Percentiles rank a stretch among this genome's conserved stretches.
These are phyloP conservation scores for Microcebus murinus DNA, from an alignment of 2,113 vertebrate species.

Conservation along the genomic window DNA sequence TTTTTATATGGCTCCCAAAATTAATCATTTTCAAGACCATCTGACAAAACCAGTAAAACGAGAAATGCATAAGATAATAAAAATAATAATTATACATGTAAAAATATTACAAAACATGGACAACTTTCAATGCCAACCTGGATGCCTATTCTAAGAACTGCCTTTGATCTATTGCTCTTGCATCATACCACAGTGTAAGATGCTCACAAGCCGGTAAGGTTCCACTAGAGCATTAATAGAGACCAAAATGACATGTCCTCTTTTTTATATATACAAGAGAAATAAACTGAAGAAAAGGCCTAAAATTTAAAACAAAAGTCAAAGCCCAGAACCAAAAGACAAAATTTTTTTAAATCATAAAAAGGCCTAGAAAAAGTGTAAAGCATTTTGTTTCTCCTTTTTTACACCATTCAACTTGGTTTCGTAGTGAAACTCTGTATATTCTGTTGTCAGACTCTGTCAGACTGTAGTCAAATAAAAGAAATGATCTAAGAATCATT, in stretches of 20 bases:
- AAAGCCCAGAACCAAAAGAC: neutral
- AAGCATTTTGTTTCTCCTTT: neutral
- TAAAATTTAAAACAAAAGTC: conserved; percentile 45
- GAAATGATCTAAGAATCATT: neutral
- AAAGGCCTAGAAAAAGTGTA: neutral
- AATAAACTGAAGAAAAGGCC: neutral
- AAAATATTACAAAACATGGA: conserved; percentile 61
- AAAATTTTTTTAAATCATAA: neutral
- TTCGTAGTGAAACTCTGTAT: neutral
- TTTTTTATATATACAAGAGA: neutral
- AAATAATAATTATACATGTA: conserved; percentile 63
- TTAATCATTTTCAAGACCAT: conserved; percentile 57
- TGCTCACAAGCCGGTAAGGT: neutral
- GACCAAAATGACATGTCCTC: neutral
- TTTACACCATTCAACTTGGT: neutral
- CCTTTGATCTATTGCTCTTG: conserved; percentile 47
- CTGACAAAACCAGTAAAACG: conserved; percentile 62
- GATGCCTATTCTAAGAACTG: neutral
- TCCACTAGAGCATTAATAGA: neutral
- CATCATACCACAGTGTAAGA: neutral
- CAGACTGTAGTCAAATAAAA: neutral
- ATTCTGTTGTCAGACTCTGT: neutral
- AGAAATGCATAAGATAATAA: conserved; percentile 60
- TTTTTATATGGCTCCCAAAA: conserved; percentile 59
- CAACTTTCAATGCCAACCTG: conserved; percentile 44